phyloP scores from a whole-genome alignment of 2,888 invertebrate species.

The Sinodicranocentrus sp. region DNA sequence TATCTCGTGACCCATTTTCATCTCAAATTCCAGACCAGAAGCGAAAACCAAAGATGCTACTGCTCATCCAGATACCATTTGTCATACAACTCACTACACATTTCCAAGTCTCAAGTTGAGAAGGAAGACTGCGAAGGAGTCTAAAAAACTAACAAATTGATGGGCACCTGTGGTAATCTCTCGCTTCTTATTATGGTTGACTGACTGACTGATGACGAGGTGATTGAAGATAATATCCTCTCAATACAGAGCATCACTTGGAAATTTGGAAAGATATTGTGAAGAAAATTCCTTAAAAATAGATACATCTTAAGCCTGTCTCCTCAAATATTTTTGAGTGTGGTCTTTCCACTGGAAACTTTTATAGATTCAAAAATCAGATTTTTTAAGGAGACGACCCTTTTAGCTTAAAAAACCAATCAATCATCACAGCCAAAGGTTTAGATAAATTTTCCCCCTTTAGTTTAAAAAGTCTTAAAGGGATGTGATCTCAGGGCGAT shows the following conservation, averaged over 20 bases:
- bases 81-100: constrained; percentile 1
- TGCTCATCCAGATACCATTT: background rate
- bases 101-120: no score
- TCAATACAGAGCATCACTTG: constrained; percentile 31
- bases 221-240: constrained; percentile 61
- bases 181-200: constrained; percentile 66
- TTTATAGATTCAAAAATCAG: constrained; percentile 12
- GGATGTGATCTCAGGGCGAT: constrained; percentile 46
- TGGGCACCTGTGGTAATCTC: constrained; percentile 64
- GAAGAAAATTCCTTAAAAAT: constrained; percentile 33
- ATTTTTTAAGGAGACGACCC: constrained; percentile 59
- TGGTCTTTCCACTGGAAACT: constrained; percentile 3
- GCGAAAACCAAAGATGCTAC: constrained; percentile 1
- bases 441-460: constrained; percentile 45
- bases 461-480: constrained; percentile 43
- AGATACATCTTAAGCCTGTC: background rate
- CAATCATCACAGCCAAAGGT: constrained; percentile 53
- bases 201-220: constrained; percentile 68
- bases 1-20: constrained; percentile 32
- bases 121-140: background rate
- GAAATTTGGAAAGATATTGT: background rate
- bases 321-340: background rate
- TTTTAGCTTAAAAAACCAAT: constrained; percentile 70
- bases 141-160: constrained; percentile 56
- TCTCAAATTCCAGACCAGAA: constrained; percentile 9